These are phyloP conservation scores for Cryptocephalus primarius DNA, from an alignment of 2,888 invertebrate genomes.

Conservation along the genomic window DNA sequence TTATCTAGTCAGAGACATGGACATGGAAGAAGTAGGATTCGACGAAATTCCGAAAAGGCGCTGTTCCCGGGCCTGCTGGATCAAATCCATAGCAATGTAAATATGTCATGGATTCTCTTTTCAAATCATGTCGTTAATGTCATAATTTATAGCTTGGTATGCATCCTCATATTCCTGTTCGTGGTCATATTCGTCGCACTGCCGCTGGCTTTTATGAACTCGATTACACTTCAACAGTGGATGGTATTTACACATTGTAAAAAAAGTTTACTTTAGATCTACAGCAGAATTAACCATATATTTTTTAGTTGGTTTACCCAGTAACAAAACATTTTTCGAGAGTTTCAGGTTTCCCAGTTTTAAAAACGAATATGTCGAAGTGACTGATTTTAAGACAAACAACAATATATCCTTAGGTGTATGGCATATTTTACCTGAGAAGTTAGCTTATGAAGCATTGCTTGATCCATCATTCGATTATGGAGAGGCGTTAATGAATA, in stretches of 20 bases:
- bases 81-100: conserved; percentile 7
- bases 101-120: background rate
- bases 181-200: conserved; percentile 52
- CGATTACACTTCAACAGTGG: conserved; percentile 53
- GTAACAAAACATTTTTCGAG: conserved; percentile 16
- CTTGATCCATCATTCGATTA: conserved; percentile 39
- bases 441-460: conserved; percentile 41
- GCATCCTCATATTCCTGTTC: conserved; percentile 33
- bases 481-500: conserved; percentile 42
- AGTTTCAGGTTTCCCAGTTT: conserved; percentile 46
- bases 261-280: conserved; percentile 24
- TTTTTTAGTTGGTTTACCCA: conserved; percentile 20
- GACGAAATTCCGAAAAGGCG: conserved; percentile 6
- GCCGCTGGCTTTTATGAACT: conserved; percentile 61
- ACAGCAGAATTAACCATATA: background rate
- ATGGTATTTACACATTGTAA: conserved; percentile 67
- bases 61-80: conserved; percentile 6
- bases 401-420: conserved; percentile 40
- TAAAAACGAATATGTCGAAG: conserved; percentile 57
- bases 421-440: conserved; percentile 70
- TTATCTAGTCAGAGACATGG: conserved; percentile 15
- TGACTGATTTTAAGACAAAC: conserved; percentile 24
- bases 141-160: conserved; percentile 12
- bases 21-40: conserved; percentile 9
- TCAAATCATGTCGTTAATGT: too few species aligned